Evolutionary conservation across 1,140 invertebrate genomes (phyloP).

Genomic region (Stenopsyche tienmushanensis): DNA sequence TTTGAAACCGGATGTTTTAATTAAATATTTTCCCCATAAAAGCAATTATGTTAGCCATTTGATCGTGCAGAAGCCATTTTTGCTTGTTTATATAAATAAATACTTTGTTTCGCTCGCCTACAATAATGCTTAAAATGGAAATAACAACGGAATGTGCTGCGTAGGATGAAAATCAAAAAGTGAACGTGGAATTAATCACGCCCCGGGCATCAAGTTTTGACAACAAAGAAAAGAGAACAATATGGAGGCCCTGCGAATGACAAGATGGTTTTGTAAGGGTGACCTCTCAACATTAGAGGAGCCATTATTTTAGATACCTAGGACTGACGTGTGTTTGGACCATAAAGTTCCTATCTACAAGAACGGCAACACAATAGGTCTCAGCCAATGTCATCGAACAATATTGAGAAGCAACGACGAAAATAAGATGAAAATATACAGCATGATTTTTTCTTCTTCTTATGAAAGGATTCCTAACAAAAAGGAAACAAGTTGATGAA

Average conservation of each 20-base stretch:
- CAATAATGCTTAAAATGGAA: neutral
- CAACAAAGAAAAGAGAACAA: conserved; percentile 24
- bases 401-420: too few relatives aligned
- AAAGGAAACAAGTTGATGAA: too few relatives aligned
- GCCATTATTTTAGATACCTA: conserved; percentile 4
- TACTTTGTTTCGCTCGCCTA: neutral
- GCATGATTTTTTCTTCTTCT: too few relatives aligned
- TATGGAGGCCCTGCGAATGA: conserved; percentile 16
- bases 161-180: conserved; percentile 15
- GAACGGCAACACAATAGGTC: neutral
- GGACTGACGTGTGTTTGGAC: neutral
- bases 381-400: too few relatives aligned
- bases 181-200: conserved; percentile 16
- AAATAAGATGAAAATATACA: too few relatives aligned
- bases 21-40: too few relatives aligned
- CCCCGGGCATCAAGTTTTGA: conserved; percentile 13
- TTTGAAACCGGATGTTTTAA: too few relatives aligned
- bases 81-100: neutral
- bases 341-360: neutral
- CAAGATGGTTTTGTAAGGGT: conserved; percentile 21
- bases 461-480: too few relatives aligned
- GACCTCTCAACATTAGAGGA: conserved; percentile 8
- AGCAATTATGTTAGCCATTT: too few relatives aligned
- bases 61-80: too few relatives aligned
- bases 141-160: neutral